Conservation (phyloP, 2,888 invertebrate genomes). For the Odontomyia ornata region DNA sequence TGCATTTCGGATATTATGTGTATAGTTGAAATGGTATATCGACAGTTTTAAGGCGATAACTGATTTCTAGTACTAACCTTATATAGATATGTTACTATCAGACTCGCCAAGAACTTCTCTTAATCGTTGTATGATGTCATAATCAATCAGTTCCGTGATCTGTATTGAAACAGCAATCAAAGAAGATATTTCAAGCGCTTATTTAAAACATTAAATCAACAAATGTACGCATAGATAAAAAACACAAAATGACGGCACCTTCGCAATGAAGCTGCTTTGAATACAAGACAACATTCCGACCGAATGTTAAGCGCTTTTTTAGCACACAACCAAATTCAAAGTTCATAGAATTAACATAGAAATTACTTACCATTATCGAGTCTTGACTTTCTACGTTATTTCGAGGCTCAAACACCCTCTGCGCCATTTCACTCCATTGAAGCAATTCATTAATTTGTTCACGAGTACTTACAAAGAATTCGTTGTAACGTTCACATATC, state of each 20-base stretch:
- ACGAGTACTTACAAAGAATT: background rate
- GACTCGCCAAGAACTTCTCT: background rate
- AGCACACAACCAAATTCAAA: no score
- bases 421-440: background rate
- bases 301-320: no score
- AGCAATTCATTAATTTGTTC: background rate
- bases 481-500: slow-evolving; percentile 5
- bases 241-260: no score
- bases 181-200: no score
- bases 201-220: no score
- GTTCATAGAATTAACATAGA: no score
- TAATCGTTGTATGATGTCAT: slow-evolving; percentile 13
- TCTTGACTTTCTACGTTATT: slow-evolving; percentile 19
- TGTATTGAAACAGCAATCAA: background rate
- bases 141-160: slow-evolving; percentile 16
- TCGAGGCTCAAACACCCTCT: background rate
- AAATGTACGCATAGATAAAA: no score
- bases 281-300: no score
- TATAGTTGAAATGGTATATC: no score
- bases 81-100: background rate
- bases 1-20: no score
- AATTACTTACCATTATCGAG: slow-evolving; percentile 18
- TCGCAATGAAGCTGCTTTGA: no score
- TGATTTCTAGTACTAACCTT: slow-evolving; percentile 16
- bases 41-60: no score